Conservation (phyloP, 2,888 invertebrate genomes). For the Apamea epomidion region DNA sequence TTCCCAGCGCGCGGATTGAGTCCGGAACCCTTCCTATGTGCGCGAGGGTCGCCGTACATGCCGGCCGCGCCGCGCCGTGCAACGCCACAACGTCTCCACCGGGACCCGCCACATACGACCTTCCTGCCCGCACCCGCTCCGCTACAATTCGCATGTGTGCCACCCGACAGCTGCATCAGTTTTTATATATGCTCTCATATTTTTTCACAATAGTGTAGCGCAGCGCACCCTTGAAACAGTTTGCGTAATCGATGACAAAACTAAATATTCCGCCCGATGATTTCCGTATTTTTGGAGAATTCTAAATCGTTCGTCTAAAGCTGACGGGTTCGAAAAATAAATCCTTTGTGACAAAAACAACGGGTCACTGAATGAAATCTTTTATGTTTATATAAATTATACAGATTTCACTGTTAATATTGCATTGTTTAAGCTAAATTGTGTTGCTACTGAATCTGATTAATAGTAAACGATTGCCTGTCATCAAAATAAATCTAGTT, state of each 20-base stretch:
- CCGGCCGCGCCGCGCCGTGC: slow-evolving; percentile 48
- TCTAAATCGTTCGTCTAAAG: slow-evolving; percentile 71
- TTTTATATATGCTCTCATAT: slow-evolving; percentile 90
- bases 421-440: slow-evolving; percentile 61
- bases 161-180: slow-evolving; percentile 89
- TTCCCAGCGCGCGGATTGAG: slow-evolving; percentile 83
- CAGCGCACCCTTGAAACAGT: slow-evolving; percentile 90
- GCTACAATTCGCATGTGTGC: slow-evolving; percentile 90
- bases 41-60: slow-evolving; percentile 65
- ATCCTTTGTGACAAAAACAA: slow-evolving; percentile 66
- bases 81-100: slow-evolving; percentile 72
- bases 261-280: slow-evolving; percentile 91
- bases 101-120: slow-evolving; percentile 74
- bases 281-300: slow-evolving; percentile 90
- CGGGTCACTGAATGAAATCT: slow-evolving; percentile 58
- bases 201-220: slow-evolving; percentile 88
- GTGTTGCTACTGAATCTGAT: slow-evolving; percentile 56
- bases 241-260: slow-evolving; percentile 91
- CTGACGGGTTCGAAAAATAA: slow-evolving; percentile 65
- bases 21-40: slow-evolving; percentile 88
- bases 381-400: slow-evolving; percentile 47
- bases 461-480: slow-evolving; percentile 64
- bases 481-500: slow-evolving; percentile 72
- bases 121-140: slow-evolving; percentile 70
- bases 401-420: slow-evolving; percentile 52